Evolutionary conservation across 2,888 invertebrate genomes (phyloP), one percentile per base, ranked within the genome.

Genomic region (Trachelus stipa): DNA sequence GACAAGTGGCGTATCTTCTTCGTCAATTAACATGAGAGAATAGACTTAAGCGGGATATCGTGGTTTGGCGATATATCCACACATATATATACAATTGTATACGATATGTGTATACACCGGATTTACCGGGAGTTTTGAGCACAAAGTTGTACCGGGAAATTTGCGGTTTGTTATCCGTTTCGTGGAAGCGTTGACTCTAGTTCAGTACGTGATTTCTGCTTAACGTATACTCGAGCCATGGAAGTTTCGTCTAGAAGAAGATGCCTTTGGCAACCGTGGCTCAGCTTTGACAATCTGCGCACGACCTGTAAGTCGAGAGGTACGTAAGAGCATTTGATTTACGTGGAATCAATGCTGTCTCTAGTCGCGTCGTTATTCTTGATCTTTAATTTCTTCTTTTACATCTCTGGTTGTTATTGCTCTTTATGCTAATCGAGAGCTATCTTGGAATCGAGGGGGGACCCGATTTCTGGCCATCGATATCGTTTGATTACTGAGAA

Each of bases 221-320:
- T 75, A 34, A 71, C 33, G 33, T 71, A 31, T 6, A 71, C 12
- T 31, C 71, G 71, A 71, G 34, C 75, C 74, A 89, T 90, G 90
- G 88, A 88, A 82, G 79, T 90, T 74, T 84, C 88, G 77, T 82
- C 86, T 75, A 86, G 88, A 81, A 85, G 87, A 81, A 83, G 82
- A 56, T 86, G 83, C 79, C 85, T 91, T 74, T 91, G 91, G 91
- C 91, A 91, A 80, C 91, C 91, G 77, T 91, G 91, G 91, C 87
- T 89, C 76, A 85, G 80, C 79, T 81, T 86, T 73, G 87, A 85
- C 79, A 82, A 75, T 77, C 79, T 87, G 77, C 85, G 83, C 31
- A 75, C 83, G 68, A 79, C 79, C 76, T 84, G 82, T 75, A 86
- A 85, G 79, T 76, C 81, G 31, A 78, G 84, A 87, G 90, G 90